Percentiles rank a stretch among this genome's conserved stretches.
Evolutionary conservation across 2,888 invertebrate genomes (phyloP).

Genomic region (Smittia aterrima): DNA sequence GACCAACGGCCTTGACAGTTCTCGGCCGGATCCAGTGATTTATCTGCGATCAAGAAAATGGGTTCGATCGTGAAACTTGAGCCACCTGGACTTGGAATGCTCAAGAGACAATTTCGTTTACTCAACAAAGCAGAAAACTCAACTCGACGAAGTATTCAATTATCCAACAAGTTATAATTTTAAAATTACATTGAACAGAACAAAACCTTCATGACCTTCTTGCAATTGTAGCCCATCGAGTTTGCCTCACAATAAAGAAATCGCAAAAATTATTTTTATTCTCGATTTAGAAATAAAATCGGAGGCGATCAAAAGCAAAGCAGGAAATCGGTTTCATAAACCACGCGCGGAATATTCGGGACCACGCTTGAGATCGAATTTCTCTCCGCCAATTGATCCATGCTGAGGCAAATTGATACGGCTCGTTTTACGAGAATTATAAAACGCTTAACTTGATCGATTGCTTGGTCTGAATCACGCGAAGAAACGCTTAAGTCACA

Average conservation of each 20-base stretch:
- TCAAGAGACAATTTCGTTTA: no score
- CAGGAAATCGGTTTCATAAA: constrained; percentile 4
- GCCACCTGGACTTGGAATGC: no score
- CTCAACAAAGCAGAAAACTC: no score
- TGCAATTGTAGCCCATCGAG: background rate
- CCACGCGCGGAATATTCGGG: background rate
- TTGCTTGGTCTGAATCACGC: background rate
- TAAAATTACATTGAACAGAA: no score
- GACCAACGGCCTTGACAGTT: no score
- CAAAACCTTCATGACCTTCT: background rate
- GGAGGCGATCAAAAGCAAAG: background rate
- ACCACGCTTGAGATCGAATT: background rate
- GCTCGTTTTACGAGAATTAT: background rate
- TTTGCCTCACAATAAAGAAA: no score
- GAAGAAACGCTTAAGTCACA: background rate
- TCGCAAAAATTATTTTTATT: no score
- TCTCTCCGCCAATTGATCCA: background rate
- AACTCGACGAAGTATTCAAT: no score
- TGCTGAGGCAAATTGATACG: constrained; percentile 6
- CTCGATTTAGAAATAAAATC: background rate
- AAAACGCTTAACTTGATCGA: background rate
- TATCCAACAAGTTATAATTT: no score
- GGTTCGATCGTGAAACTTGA: no score
- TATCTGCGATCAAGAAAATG: no score
- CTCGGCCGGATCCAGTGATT: no score